phyloP scores from a whole-genome alignment of 2,888 invertebrate species.

The Tenthredo amoena region DNA sequence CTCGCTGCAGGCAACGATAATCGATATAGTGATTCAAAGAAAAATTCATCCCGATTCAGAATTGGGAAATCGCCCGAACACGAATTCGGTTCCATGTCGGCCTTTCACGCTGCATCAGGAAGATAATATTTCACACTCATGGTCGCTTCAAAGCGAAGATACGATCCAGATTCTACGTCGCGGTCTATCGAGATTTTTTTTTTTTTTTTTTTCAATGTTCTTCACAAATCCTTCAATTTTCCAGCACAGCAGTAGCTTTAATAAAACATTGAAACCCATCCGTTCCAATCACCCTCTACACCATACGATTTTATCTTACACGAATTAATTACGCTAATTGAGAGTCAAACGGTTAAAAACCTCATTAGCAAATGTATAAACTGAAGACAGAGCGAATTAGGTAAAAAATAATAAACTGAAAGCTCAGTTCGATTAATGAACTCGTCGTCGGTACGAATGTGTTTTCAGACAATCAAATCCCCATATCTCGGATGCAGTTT shows the following conservation, averaged over 20 bases:
- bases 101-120: conserved; percentile 40
- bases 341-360: neutral
- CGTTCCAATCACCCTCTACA: neutral
- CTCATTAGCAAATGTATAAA: neutral
- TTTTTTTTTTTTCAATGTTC: neutral
- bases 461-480: neutral
- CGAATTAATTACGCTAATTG: neutral
- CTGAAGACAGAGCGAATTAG: neutral
- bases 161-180: conserved; percentile 29
- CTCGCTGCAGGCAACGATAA: conserved; percentile 29
- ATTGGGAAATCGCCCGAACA: conserved; percentile 18
- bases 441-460: neutral
- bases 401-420: neutral
- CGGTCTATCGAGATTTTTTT: conserved; percentile 20
- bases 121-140: conserved; percentile 43
- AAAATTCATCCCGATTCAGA: conserved; percentile 28
- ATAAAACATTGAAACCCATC: neutral
- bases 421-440: neutral
- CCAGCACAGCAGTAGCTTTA: neutral
- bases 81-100: conserved; percentile 23
- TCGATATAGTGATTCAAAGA: conserved; percentile 21
- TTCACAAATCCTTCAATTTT: conserved; percentile 2
- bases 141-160: conserved; percentile 37
- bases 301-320: neutral
- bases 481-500: neutral